A percentile compares a stretch with the other conserved stretches of the same genome.
Conservation (phyloP, 2,888 invertebrate genomes). For the Parnassius apollo region DNA sequence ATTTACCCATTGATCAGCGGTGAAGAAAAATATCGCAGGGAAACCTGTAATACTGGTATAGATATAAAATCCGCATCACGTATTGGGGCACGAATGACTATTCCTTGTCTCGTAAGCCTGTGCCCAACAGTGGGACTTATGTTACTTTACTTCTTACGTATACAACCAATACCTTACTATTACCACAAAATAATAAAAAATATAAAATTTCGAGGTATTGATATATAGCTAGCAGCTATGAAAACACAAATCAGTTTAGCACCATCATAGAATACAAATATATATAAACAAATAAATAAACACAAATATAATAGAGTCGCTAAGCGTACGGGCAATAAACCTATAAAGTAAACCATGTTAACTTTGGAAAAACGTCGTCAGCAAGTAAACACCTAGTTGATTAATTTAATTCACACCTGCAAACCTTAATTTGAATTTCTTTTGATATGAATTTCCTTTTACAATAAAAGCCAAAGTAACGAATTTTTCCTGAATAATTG, state of each 20-base stretch:
- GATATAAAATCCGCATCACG: too few species aligned
- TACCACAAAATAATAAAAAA: too few species aligned
- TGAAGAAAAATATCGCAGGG: too few species aligned
- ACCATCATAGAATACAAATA: constrained; percentile 39
- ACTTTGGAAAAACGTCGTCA: neutral
- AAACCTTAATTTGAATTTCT: constrained; percentile 18
- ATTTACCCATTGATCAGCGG: too few species aligned
- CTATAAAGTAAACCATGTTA: constrained; percentile 37
- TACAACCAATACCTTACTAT: too few species aligned
- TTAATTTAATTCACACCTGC: constrained; percentile 21
- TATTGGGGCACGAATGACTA: too few species aligned
- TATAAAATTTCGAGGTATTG: too few species aligned
- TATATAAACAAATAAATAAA: constrained; percentile 39
- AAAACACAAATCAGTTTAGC: constrained; percentile 37
- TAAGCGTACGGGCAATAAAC: constrained; percentile 48
- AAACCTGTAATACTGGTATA: too few species aligned
- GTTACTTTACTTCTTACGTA: too few species aligned
- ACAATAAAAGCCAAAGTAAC: constrained; percentile 11
- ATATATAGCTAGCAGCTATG: neutral
- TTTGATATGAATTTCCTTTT: constrained; percentile 14
- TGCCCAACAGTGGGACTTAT: too few species aligned
- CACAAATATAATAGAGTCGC: constrained; percentile 49
- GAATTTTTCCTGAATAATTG: constrained; percentile 17
- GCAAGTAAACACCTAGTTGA: constrained; percentile 13
- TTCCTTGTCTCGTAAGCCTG: too few species aligned